phyloP scores from a whole-genome alignment of 2,797 vertebrate genomes.

The Gouania willdenowi region DNA sequence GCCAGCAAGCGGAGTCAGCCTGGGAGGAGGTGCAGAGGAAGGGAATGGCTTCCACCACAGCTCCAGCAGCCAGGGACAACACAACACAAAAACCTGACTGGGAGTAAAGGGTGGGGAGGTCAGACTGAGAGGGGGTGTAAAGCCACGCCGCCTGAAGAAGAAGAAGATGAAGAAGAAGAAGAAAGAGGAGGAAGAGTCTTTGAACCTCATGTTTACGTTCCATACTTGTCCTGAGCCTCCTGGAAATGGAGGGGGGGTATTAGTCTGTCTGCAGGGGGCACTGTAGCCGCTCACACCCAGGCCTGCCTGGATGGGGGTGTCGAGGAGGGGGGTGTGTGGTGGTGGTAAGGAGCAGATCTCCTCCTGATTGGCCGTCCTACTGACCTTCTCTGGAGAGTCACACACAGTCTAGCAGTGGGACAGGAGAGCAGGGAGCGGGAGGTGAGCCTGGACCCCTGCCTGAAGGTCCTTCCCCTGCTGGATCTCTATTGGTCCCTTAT shows the following conservation, averaged over 20 bases:
- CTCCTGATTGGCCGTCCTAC: conserved; percentile 49
- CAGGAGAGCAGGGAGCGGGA: conserved; percentile 58
- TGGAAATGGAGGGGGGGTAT: conserved; percentile 43
- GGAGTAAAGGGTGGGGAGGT: conserved; percentile 32
- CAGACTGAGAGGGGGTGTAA: conserved; percentile 37
- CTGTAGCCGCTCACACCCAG: conserved; percentile 83
- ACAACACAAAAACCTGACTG: conserved; percentile 52
- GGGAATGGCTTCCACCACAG: conserved; percentile 34
- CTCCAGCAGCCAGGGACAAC: conserved; percentile 42
- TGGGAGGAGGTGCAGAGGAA: conserved; percentile 14
- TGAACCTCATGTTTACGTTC: conserved; percentile 40
- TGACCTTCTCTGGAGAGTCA: conserved; percentile 32
- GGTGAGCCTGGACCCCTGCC: conserved; percentile 46
- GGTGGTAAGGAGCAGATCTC: conserved; percentile 69
- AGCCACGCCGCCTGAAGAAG: conserved; percentile 35
- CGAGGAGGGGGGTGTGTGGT: conserved; percentile 65
- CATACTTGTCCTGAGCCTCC: conserved; percentile 62
- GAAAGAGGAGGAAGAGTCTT: conserved; percentile 12
- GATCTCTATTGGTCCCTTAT: conserved; percentile 70
- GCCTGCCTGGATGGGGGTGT: conserved; percentile 89
- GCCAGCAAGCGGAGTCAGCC: conserved; percentile 58
- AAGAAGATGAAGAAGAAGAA: conserved; percentile 32
- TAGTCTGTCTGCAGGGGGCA: conserved; percentile 44
- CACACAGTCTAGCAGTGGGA: conserved; percentile 55
- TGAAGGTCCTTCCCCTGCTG: conserved; percentile 51